Evolutionary conservation across 2,888 invertebrate species (phyloP).

Genomic region (Agriotes lineatus): DNA sequence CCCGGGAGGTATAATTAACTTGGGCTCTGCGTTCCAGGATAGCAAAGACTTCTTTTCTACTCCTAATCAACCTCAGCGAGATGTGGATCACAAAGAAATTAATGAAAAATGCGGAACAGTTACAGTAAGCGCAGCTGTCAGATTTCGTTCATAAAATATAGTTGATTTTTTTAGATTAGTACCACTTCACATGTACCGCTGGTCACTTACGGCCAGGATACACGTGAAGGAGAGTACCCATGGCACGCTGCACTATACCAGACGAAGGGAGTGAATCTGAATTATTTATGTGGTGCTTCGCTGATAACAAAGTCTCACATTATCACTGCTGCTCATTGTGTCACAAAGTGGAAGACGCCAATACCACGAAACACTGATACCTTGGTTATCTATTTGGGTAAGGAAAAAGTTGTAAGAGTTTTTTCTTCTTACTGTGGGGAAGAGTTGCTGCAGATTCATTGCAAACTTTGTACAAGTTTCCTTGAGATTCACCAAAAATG

Average conservation of each 20-base stretch:
- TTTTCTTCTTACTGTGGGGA: too few species aligned
- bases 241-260: conserved; percentile 77
- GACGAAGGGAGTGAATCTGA: conserved; percentile 61
- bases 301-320: conserved; percentile 70
- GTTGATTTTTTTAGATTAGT: too few species aligned
- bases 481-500: too few species aligned
- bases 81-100: neutral
- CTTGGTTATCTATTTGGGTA: conserved; percentile 62
- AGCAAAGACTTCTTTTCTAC: too few species aligned
- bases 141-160: too few species aligned
- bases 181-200: conserved; percentile 69
- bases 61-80: too few species aligned
- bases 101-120: conserved; percentile 58
- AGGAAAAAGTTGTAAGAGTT: too few species aligned
- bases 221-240: conserved; percentile 75
- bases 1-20: too few species aligned
- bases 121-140: conserved; percentile 59
- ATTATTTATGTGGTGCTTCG: conserved; percentile 76
- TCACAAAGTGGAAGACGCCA: conserved; percentile 64
- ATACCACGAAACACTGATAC: conserved; percentile 57
- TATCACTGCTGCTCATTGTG: conserved; percentile 76
- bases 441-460: too few species aligned
- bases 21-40: too few species aligned
- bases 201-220: conserved; percentile 72
- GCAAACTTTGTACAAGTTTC: too few species aligned